Conservation (phyloP, 2,113 vertebrate genomes). For the Spilogale gracilis region DNA sequence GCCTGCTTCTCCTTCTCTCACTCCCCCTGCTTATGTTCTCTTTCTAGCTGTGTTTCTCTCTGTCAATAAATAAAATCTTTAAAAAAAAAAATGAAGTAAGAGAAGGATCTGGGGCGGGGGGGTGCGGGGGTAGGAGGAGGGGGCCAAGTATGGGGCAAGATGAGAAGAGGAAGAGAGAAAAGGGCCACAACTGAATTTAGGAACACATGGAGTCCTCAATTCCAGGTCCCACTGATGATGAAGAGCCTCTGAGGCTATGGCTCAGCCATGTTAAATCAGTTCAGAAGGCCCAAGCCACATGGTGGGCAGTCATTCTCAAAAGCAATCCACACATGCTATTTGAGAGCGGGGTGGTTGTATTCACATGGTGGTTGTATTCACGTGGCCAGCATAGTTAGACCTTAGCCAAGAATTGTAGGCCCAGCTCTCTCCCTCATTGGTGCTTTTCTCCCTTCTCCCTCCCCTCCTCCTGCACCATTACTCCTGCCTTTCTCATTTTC, state of each 20-base stretch:
- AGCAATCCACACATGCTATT: not conserved
- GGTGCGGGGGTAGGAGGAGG: not conserved
- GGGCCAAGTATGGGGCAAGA: not conserved
- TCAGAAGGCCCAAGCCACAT: not conserved
- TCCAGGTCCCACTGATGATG: not conserved
- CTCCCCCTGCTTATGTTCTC: too few species aligned
- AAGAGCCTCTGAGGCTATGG: not conserved
- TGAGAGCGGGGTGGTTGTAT: constrained; percentile 18
- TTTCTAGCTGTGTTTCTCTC: too few species aligned
- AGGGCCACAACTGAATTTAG: not conserved
- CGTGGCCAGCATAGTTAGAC: not conserved
- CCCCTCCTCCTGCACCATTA: constrained; percentile 25
- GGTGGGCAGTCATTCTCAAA: not conserved
- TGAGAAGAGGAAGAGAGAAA: not conserved
- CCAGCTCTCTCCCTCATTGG: not conserved
- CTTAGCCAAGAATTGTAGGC: constrained; percentile 7
- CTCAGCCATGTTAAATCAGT: not conserved
- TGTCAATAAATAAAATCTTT: not conserved
- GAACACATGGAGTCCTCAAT: not conserved
- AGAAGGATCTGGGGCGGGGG: not conserved
- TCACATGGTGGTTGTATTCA: not conserved
- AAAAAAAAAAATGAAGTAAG: not conserved
- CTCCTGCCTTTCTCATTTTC: constrained; percentile 67
- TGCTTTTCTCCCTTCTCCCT: not conserved
- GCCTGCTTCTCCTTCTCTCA: too few species aligned